Conservation (phyloP, 2,888 invertebrate species). For the Coenonympha arcania region DNA sequence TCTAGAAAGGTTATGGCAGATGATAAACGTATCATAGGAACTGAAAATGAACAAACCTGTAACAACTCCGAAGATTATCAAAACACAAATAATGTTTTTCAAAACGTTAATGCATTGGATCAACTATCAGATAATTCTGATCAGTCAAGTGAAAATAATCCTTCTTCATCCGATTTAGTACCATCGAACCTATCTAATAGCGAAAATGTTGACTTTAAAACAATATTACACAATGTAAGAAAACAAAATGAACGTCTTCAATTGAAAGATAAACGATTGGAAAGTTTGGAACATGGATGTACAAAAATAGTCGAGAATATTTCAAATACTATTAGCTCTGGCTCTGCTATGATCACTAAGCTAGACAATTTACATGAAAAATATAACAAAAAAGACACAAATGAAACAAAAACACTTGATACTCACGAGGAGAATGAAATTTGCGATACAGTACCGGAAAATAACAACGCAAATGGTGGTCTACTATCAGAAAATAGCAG, state of each 20-base stretch:
- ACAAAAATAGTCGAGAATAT: slow-evolving; percentile 40
- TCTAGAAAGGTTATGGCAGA: neutral
- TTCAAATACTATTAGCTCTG: slow-evolving; percentile 35
- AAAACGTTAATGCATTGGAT: neutral
- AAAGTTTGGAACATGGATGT: slow-evolving; percentile 41
- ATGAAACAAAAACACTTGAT: neutral
- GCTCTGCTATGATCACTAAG: slow-evolving; percentile 40
- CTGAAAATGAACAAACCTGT: neutral
- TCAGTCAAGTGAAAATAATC: neutral
- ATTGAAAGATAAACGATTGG: slow-evolving; percentile 40
- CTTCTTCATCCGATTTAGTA: neutral
- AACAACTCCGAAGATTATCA: neutral
- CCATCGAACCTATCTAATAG: slow-evolving; percentile 1
- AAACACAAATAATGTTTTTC: neutral
- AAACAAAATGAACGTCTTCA: slow-evolving; percentile 41
- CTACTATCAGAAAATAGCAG: slow-evolving; percentile 2
- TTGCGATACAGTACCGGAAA: too few relatives aligned
- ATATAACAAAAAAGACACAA: slow-evolving; percentile 14
- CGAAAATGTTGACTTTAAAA: slow-evolving; percentile 34
- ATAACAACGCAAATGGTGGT: slow-evolving; percentile 24
- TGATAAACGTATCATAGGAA: neutral
- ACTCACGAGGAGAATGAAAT: too few relatives aligned
- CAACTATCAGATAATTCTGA: neutral
- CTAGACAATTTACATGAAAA: slow-evolving; percentile 36
- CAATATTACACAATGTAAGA: slow-evolving; percentile 41